A percentile compares a stretch with the other conserved stretches of the same genome.
These are phyloP conservation scores for Cheilosia variabilis DNA, from an alignment of 2,888 invertebrate genomes.

Conservation along the genomic window DNA sequence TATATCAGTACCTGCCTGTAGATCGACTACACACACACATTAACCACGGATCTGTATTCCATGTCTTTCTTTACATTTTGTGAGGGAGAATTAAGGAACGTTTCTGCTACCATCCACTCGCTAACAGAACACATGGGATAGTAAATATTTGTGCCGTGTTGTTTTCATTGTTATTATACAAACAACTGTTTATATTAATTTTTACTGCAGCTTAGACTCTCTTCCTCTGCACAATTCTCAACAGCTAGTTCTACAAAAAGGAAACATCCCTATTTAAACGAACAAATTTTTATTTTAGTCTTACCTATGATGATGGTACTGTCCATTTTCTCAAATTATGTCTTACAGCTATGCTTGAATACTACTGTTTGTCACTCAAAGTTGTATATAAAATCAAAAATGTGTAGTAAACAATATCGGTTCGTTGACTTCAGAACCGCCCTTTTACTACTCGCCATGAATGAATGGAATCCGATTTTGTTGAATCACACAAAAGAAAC, in stretches of 20 bases:
- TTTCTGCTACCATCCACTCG: too few species aligned
- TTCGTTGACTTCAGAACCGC: constrained; percentile 31
- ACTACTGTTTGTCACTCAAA: background rate
- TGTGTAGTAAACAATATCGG: constrained; percentile 24
- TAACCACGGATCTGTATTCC: too few species aligned
- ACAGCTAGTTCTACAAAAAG: constrained; percentile 7
- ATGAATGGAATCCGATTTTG: constrained; percentile 42
- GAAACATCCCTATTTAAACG: background rate
- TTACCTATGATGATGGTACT: constrained; percentile 44
- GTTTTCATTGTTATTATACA: too few species aligned
- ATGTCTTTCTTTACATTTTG: too few species aligned
- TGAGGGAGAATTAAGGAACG: too few species aligned
- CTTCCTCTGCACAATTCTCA: background rate
- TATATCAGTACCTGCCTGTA: too few species aligned
- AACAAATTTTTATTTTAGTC: background rate
- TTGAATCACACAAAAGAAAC: constrained; percentile 19
- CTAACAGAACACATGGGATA: too few species aligned
- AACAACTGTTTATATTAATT: too few species aligned
- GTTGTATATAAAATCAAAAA: background rate
- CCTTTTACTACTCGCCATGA: background rate
- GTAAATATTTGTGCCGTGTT: too few species aligned
- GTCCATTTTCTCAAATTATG: constrained; percentile 25
- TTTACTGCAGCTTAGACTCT: too few species aligned
- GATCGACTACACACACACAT: too few species aligned
- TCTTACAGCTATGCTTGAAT: background rate